A percentile compares a stretch with the other conserved stretches of the same genome.
Conservation (phyloP, 30 jellyfish, hydroid and myxozoan genomes). For the Aurelia sp. region DNA sequence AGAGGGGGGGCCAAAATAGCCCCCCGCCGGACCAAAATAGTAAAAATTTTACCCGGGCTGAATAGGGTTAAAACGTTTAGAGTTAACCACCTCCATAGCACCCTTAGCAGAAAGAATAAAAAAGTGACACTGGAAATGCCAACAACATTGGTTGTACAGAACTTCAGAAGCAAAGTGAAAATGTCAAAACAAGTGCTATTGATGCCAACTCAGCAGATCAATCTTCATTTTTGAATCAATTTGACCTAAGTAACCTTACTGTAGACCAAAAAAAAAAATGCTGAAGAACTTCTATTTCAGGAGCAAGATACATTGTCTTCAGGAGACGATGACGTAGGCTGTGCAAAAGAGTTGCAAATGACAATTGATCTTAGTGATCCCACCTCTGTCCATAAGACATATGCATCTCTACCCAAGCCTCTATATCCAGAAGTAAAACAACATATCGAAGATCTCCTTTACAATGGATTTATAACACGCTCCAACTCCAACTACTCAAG, state of each 20-base stretch:
- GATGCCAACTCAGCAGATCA: slow-evolving; percentile 33
- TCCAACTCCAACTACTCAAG: slow-evolving; percentile 32
- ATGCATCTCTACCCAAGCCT: slow-evolving; percentile 9
- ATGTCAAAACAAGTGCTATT: slow-evolving; percentile 30
- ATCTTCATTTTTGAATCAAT: no score
- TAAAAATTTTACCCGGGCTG: no score
- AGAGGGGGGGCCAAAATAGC: no score
- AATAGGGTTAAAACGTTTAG: no score
- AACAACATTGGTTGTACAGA: slow-evolving; percentile 5
- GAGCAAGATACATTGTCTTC: slow-evolving; percentile 35
- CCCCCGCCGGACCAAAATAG: no score
- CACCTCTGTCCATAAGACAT: neutral
- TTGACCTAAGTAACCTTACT: no score
- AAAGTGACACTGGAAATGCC: slow-evolving; percentile 41
- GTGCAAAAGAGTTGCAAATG: slow-evolving; percentile 11
- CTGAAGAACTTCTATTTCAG: slow-evolving; percentile 25
- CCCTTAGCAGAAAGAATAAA: slow-evolving; percentile 28
- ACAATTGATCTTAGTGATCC: slow-evolving; percentile 1
- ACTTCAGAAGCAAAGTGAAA: slow-evolving; percentile 15
- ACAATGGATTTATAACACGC: slow-evolving; percentile 24
- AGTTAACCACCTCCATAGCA: slow-evolving; percentile 26
- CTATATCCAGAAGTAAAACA: slow-evolving; percentile 17
- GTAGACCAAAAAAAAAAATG: slow-evolving; percentile 11
- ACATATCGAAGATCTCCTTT: slow-evolving; percentile 36
- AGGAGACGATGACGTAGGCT: slow-evolving; percentile 26